A percentile compares a stretch with the other conserved stretches of the same genome.
phyloP scores from a whole-genome alignment of 1,140 invertebrate species.

The Grapholita molesta region DNA sequence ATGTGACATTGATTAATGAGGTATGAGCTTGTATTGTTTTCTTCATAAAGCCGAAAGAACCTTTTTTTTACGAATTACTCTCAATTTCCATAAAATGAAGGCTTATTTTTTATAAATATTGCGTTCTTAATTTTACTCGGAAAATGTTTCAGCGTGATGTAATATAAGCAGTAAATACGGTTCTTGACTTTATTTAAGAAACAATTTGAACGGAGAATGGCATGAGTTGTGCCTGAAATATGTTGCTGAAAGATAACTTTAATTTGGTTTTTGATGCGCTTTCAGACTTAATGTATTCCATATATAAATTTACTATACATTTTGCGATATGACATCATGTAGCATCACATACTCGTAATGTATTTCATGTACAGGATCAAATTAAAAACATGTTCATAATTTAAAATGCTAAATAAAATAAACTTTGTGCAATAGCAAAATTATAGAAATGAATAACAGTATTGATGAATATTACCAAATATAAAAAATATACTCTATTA shows the following conservation, averaged over 20 bases:
- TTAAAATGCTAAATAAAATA: too few relatives aligned
- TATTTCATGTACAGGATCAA: too few relatives aligned
- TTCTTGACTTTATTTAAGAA: conserved; percentile 1
- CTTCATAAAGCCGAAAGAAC: conserved; percentile 24
- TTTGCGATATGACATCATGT: too few relatives aligned
- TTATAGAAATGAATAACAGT: too few relatives aligned
- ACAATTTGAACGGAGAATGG: neutral
- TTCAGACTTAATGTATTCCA: too few relatives aligned
- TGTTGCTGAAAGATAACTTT: neutral
- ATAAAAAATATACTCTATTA: too few relatives aligned
- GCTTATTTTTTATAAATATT: conserved; percentile 16
- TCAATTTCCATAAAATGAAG: conserved; percentile 17
- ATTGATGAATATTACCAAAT: too few relatives aligned
- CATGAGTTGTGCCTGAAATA: neutral
- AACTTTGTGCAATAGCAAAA: too few relatives aligned
- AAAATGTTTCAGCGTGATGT: conserved; percentile 5
- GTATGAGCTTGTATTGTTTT: conserved; percentile 39
- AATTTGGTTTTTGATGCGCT: neutral
- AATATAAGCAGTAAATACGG: neutral
- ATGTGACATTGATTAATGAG: conserved; percentile 54
- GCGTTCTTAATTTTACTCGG: conserved; percentile 7
- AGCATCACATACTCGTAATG: too few relatives aligned
- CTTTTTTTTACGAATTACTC: conserved; percentile 20
- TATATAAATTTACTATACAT: too few relatives aligned
- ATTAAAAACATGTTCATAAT: too few relatives aligned